Percentiles rank a stretch among this genome's conserved stretches.
Evolutionary conservation across 2,797 vertebrate species (phyloP).

Genomic region (Prionace glauca): DNA sequence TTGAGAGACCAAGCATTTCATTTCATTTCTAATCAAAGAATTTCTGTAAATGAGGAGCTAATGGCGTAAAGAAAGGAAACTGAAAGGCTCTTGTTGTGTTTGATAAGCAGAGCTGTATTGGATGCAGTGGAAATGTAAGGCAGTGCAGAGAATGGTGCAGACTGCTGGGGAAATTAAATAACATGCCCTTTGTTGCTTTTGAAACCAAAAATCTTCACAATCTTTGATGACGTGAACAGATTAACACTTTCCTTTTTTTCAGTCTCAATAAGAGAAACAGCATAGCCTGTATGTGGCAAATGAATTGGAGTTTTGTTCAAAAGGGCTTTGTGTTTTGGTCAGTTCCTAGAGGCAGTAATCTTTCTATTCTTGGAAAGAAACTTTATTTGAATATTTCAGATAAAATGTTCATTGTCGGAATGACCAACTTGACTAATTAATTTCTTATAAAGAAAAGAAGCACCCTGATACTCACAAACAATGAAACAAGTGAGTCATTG

Average conservation of each 20-base stretch:
- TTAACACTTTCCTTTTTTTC: background rate
- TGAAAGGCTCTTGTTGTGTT: background rate
- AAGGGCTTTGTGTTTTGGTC: background rate
- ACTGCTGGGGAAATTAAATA: slow-evolving; percentile 27
- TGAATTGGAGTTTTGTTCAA: slow-evolving; percentile 25
- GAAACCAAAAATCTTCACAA: slow-evolving; percentile 22
- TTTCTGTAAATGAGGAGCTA: background rate
- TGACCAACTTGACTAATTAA: background rate
- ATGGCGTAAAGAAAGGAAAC: background rate
- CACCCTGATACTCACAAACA: background rate
- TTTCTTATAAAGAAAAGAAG: slow-evolving; percentile 5
- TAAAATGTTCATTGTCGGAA: background rate
- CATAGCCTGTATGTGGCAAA: background rate
- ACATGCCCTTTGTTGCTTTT: slow-evolving; percentile 25
- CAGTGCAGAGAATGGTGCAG: background rate
- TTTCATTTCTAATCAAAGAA: background rate
- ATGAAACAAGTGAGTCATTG: slow-evolving; percentile 26
- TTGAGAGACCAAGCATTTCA: background rate
- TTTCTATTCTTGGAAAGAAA: background rate
- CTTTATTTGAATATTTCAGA: background rate
- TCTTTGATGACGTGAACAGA: slow-evolving; percentile 27
- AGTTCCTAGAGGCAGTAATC: background rate
- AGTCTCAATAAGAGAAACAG: background rate
- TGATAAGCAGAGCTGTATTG: background rate
- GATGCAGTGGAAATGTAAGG: background rate